Evolutionary conservation across 2,888 invertebrate genomes (phyloP), one percentile per base, ranked within the genome.

Genomic region (Dolichomitus sp.): DNA sequence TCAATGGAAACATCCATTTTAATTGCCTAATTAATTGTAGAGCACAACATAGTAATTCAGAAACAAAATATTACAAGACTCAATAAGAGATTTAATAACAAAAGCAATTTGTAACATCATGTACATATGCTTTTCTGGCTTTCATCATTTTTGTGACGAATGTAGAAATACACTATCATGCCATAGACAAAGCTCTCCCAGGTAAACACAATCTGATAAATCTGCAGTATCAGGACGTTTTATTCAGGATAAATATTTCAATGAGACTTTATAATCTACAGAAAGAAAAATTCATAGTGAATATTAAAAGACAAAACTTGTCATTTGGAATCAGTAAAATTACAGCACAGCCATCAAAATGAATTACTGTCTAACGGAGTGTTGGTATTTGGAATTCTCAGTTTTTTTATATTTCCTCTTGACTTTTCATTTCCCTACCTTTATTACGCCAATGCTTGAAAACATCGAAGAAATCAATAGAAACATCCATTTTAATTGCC

Each of bases 161-260:
- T 7, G 17, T 6, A 33, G 37, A 14, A 19, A 78, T 68, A 50
- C 54, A 65, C 63, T 48, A 48, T 74, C 48, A 69, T 72, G 33
- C 57, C 63, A 48, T 63, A 68, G 78, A 78, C 73, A 74, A 73
- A 40, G 61, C 59, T 73, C 68, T n/a, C 40, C 27, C 33, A n/a
- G n/a, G n/a, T n/a, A n/a, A n/a, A n/a, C n/a, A n/a, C n/a, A 52
- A 69, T 17, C 57, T 59, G 23, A 19, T 57, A n/a, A 33, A 59
- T 76, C 66, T 72, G 66, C 76, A 50, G 57, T 23, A 66, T 72
- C 81, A 52, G 81, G 59, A 72, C 9, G 40, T 70, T 76, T 33
- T 40, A 63, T 52, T 63, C 48, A n/a, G 23, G 33, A 27, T 33
- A 30, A 50, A 19, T 59, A 73, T 72, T 66, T 54, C 59, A n/a